Evolutionary conservation across 2,888 invertebrate genomes (phyloP).

Genomic region (Trichopoda pennipes): DNA sequence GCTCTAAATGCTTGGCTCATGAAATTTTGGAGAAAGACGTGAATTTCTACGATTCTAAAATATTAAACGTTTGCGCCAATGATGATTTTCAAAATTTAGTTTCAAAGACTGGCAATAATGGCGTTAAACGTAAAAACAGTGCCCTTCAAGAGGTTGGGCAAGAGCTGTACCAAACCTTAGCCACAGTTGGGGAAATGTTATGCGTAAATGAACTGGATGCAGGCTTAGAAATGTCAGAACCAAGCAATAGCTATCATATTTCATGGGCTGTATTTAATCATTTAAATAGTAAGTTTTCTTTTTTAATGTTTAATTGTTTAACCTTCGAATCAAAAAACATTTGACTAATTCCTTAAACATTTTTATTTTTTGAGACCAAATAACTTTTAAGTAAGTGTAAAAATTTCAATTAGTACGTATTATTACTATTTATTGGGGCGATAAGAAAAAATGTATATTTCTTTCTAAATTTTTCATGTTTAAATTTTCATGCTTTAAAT

Average conservation of each 20-base stretch:
- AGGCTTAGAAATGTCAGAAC: conserved; percentile 37
- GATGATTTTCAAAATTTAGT: conserved; percentile 75
- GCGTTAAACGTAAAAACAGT: conserved; percentile 69
- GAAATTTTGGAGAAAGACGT: conserved; percentile 79
- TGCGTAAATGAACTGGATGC: conserved; percentile 32
- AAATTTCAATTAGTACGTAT: too few relatives aligned
- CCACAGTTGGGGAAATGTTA: conserved; percentile 56
- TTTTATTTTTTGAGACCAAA: too few relatives aligned
- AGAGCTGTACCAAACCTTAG: conserved; percentile 63
- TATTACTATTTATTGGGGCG: too few relatives aligned
- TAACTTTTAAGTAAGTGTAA: too few relatives aligned
- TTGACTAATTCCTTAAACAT: too few relatives aligned
- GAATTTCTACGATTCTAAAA: conserved; percentile 79
- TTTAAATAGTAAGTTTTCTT: conserved; percentile 73
- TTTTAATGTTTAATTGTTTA: neutral
- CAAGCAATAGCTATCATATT: conserved; percentile 75
- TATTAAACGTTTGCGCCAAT: conserved; percentile 78
- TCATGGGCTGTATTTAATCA: conserved; percentile 81
- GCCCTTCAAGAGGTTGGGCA: conserved; percentile 72
- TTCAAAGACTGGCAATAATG: conserved; percentile 69
- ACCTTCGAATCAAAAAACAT: too few relatives aligned
- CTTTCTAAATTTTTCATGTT: too few relatives aligned
- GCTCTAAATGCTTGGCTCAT: conserved; percentile 78
- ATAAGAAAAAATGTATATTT: too few relatives aligned
- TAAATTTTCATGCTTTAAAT: too few relatives aligned